Evolutionary conservation across 1,140 invertebrate genomes (phyloP), one percentile per base, ranked within the genome.

Genomic region (Drosophila nasuta): DNA sequence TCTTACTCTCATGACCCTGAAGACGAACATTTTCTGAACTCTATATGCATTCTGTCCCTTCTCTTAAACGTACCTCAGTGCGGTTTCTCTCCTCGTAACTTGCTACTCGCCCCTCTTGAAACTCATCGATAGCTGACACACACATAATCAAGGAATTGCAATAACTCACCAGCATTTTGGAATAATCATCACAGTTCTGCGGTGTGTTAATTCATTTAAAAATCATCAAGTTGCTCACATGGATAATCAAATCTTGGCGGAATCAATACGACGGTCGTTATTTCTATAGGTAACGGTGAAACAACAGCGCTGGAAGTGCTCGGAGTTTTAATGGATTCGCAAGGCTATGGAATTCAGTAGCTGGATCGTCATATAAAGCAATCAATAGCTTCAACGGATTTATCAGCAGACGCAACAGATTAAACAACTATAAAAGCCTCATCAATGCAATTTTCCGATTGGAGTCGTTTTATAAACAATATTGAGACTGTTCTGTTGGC

Each of bases 261-360:
- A 33, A 13, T 25, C 13, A 28, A 49, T 25, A n/a, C 51, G n/a
- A 1, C 43, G 6, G n/a, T 17, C 11, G 30, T 10, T 41, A 13
- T 33, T 38, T 51, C 63, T 49, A 45, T 43, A 70, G 72, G 66
- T 74, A 20, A 10, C 28, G 2, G 35, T 3, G 3, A 52, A 35
- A 54, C 10, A 20, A 13, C 60, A 4, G 45, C 45, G 28, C 15
- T 38, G 65, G 41, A 70, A 43, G 49, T 70, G 66, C 72, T 75
- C n/a, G 57, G 60, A 63, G 72, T 75, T 52, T 63, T 25, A 10
- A 33, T 2, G n/a, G 72, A 75, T 66, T 75, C 51, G 72, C 52
- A 28, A 20, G 8, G 28, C 11, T 64, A 4, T 30, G 25, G 13
- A 41, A 8, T 20, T 30, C 5, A 30, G 7, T 48, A 15, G 28